Evolutionary conservation across 2,888 invertebrate species (phyloP).

Genomic region (Acronicta leporina): DNA sequence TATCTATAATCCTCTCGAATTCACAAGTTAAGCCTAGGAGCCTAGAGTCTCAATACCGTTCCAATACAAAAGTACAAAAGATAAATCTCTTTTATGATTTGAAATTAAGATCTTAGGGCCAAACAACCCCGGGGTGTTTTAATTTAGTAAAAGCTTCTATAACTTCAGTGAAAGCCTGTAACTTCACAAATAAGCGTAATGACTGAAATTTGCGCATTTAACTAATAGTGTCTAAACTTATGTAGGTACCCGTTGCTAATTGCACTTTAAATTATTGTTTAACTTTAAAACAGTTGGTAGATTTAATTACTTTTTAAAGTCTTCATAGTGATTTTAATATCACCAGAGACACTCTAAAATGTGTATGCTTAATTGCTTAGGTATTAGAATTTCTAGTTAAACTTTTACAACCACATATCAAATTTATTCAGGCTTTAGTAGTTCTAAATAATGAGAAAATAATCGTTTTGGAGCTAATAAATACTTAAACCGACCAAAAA

Average conservation of each 20-base stretch:
- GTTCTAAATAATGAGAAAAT: too few relatives aligned
- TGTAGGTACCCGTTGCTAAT: conserved; percentile 1
- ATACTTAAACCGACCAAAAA: background rate
- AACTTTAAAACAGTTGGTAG: background rate
- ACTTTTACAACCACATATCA: background rate
- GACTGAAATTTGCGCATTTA: background rate
- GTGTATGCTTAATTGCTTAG: background rate
- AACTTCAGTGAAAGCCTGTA: conserved; percentile 3
- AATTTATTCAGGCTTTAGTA: background rate
- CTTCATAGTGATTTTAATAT: background rate
- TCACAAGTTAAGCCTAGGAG: too few relatives aligned
- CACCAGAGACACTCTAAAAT: background rate
- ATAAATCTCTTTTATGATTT: conserved; percentile 1
- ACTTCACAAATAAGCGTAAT: background rate
- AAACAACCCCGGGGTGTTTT: conserved; percentile 7
- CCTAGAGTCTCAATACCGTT: background rate
- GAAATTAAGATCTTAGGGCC: conserved; percentile 4
- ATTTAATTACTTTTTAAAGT: conserved; percentile 9
- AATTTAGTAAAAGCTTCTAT: conserved; percentile 24
- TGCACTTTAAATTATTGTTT: conserved; percentile 7
- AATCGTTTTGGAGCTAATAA: too few relatives aligned
- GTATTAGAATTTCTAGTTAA: background rate
- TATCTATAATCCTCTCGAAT: too few relatives aligned
- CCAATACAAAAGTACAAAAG: background rate
- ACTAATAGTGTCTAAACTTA: conserved; percentile 14